Conservation (phyloP, 2,888 invertebrate species). For the Epinotia bilunana region DNA sequence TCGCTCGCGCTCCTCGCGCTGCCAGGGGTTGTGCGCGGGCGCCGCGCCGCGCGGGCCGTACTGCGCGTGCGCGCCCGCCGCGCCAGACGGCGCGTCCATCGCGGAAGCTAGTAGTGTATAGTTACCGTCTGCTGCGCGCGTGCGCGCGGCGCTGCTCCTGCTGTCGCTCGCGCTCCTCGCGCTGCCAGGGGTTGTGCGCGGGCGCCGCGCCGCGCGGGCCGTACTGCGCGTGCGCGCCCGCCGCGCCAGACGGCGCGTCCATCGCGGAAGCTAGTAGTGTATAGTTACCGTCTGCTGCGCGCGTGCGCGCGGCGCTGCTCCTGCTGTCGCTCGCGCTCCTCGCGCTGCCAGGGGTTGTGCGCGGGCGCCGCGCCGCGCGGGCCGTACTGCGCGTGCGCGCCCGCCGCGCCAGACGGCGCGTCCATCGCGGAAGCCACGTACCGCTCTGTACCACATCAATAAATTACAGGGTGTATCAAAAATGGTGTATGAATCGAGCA, state of each 20-base stretch:
- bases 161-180: conserved; percentile 94
- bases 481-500: too few species aligned
- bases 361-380: conserved; percentile 66
- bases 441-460: conserved; percentile 58
- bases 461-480: too few species aligned
- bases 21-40: conserved; percentile 92
- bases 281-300: conserved; percentile 25
- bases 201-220: conserved; percentile 53
- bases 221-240: conserved; percentile 62
- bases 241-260: conserved; percentile 90
- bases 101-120: conserved; percentile 52
- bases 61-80: conserved; percentile 76
- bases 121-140: conserved; percentile 36
- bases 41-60: conserved; percentile 47
- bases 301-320: conserved; percentile 62
- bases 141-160: conserved; percentile 65
- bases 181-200: conserved; percentile 95
- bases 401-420: conserved; percentile 61
- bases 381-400: too few species aligned
- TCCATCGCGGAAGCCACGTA: conserved; percentile 90
- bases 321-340: conserved; percentile 92
- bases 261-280: conserved; percentile 84
- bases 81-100: too few species aligned
- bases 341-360: conserved; percentile 96
- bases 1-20: conserved; percentile 95